Evolutionary conservation across 2,113 vertebrate genomes (phyloP).

Genomic region (Pimephales promelas): DNA sequence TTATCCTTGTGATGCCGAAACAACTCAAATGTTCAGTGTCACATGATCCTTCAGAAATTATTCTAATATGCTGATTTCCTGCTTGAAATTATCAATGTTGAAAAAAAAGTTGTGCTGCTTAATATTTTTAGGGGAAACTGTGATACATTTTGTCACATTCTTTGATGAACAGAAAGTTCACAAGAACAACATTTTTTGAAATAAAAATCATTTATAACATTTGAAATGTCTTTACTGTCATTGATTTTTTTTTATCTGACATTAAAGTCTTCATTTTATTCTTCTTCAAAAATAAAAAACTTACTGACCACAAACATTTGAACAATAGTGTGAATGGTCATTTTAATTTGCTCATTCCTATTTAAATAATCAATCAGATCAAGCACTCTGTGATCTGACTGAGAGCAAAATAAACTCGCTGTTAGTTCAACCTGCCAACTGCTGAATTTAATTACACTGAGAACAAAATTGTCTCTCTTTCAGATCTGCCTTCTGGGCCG

Average conservation of each 20-base stretch:
- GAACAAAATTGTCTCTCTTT: neutral
- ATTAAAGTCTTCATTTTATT: too few relatives aligned
- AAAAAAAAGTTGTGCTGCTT: neutral
- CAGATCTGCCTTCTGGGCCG: slow-evolving; percentile 82
- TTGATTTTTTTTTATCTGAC: too few relatives aligned
- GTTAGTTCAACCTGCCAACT: neutral
- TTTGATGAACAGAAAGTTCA: neutral
- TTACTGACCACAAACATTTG: neutral
- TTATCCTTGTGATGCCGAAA: neutral
- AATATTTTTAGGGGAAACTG: neutral
- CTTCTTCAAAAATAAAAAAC: neutral
- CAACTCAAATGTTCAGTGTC: too few relatives aligned
- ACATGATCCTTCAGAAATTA: too few relatives aligned
- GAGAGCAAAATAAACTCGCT: neutral
- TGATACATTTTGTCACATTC: neutral
- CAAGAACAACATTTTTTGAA: neutral
- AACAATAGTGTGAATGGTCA: neutral
- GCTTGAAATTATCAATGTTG: too few relatives aligned
- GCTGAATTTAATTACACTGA: neutral
- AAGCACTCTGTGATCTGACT: neutral
- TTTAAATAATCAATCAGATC: neutral
- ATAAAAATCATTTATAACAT: neutral
- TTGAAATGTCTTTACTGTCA: neutral
- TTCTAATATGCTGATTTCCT: too few relatives aligned
- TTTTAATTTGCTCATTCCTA: neutral